phyloP scores from a whole-genome alignment of 2,797 vertebrate species.

The Ambastaia sidthimunki region DNA sequence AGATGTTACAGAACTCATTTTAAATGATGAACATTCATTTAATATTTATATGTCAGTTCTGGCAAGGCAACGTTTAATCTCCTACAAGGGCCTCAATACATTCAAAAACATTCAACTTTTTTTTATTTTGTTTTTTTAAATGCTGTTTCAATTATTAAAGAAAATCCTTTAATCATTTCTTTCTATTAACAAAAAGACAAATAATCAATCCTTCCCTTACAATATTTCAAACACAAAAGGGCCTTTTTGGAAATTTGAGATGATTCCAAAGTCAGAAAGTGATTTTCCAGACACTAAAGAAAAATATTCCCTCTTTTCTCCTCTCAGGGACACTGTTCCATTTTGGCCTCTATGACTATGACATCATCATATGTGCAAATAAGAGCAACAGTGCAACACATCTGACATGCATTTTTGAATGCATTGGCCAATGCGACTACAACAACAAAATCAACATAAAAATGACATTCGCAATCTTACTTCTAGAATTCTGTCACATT shows the following conservation, averaged over 20 bases:
- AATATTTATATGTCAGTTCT: neutral
- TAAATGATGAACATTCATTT: neutral
- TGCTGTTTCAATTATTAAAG: no score
- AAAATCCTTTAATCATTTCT: no score
- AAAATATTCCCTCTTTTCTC: constrained; percentile 13
- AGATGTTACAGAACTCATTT: neutral
- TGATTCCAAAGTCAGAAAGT: constrained; percentile 23
- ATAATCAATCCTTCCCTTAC: neutral
- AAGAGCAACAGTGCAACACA: constrained; percentile 2
- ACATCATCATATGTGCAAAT: constrained; percentile 38
- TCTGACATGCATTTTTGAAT: constrained; percentile 25
- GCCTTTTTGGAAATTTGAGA: constrained; percentile 22
- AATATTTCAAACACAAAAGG: constrained; percentile 23
- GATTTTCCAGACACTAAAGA: constrained; percentile 38
- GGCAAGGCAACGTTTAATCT: neutral
- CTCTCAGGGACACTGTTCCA: neutral
- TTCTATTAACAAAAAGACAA: no score
- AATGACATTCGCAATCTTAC: no score
- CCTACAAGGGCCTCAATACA: no score
- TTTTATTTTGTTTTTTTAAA: no score
- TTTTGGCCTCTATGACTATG: constrained; percentile 26
- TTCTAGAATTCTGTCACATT: neutral
- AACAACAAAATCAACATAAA: no score
- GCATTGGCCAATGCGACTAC: neutral
- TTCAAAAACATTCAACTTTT: no score